phyloP scores from a whole-genome alignment of 2,797 vertebrate species.

The Myripristis murdjan region DNA sequence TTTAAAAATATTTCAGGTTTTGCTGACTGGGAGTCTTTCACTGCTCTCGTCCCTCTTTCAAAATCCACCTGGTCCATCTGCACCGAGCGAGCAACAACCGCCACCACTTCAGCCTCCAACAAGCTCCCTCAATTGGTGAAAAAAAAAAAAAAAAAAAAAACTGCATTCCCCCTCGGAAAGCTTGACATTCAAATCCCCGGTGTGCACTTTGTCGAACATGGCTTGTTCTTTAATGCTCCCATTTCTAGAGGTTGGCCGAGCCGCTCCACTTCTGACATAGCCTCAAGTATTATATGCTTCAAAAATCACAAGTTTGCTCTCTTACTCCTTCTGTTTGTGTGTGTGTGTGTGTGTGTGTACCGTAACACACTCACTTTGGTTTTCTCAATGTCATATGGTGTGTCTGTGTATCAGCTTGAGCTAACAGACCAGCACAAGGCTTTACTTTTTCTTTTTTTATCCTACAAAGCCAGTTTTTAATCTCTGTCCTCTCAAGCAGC shows the following conservation, averaged over 20 bases:
- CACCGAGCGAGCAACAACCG: conserved; percentile 13
- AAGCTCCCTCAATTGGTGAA: conserved; percentile 9
- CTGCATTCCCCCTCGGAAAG: conserved; percentile 13
- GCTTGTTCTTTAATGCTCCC: conserved; percentile 34
- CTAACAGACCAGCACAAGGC: neutral
- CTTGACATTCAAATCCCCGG: conserved; percentile 30
- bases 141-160: no score
- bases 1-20: conserved; percentile 44
- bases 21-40: conserved; percentile 39
- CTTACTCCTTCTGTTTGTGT: neutral
- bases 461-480: no score
- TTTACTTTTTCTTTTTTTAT: neutral
- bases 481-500: no score
- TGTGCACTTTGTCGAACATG: conserved; percentile 9
- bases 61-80: conserved; percentile 37
- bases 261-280: conserved; percentile 25
- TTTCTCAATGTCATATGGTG: neutral
- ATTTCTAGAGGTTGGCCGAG: conserved; percentile 6
- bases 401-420: neutral
- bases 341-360: neutral
- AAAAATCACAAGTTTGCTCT: conserved; percentile 8
- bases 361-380: neutral
- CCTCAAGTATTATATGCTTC: conserved; percentile 16
- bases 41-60: neutral
- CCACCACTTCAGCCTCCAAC: conserved; percentile 4